phyloP scores from a whole-genome alignment of 2,797 vertebrate species.

The Scyliorhinus canicula region DNA sequence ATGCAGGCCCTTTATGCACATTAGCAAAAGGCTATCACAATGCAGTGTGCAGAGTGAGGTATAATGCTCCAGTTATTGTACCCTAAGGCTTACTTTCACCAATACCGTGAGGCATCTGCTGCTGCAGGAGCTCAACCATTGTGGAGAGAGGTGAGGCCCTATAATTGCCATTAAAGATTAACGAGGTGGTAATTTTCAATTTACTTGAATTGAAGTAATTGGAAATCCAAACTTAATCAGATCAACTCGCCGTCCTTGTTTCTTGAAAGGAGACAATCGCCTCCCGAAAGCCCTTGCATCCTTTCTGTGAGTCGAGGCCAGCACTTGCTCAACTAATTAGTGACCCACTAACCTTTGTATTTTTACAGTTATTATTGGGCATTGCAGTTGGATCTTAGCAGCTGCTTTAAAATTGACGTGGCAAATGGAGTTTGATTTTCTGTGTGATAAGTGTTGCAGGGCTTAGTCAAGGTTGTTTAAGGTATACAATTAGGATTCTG shows the following conservation, averaged over 20 bases:
- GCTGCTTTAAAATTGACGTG: background rate
- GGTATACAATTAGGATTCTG: background rate
- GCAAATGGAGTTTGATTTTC: background rate
- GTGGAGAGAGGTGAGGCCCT: background rate
- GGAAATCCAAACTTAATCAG: background rate
- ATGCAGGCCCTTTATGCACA: background rate
- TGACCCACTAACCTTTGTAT: background rate
- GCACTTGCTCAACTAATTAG: background rate
- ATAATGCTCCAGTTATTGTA: background rate
- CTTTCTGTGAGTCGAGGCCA: background rate
- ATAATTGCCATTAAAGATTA: background rate
- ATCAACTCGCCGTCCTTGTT: background rate
- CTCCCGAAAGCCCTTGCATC: background rate
- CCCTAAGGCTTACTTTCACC: background rate
- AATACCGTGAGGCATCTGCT: background rate
- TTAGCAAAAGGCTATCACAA: background rate
- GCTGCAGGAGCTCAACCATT: background rate
- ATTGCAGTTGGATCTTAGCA: background rate
- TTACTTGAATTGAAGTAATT: background rate
- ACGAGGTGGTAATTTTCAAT: background rate
- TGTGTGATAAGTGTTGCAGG: background rate
- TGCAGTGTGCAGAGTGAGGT: background rate
- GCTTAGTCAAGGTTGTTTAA: background rate
- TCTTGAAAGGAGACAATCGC: background rate
- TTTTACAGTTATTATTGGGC: background rate